phyloP scores from a whole-genome alignment of 2,113 vertebrate species.

The Rhinoptilus africanus region DNA sequence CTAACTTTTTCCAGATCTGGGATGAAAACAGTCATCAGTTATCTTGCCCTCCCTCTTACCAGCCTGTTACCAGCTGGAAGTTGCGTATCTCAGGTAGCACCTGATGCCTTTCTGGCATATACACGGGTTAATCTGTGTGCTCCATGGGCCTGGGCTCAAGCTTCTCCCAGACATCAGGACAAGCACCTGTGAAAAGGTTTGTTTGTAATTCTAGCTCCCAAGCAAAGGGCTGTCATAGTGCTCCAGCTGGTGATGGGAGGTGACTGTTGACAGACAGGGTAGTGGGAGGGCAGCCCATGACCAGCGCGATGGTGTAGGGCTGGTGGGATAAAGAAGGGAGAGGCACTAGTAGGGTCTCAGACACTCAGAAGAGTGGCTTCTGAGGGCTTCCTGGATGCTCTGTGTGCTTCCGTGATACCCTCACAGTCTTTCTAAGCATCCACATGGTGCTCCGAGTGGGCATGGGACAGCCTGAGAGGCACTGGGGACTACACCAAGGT shows the following conservation, averaged over 20 bases:
- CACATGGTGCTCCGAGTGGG: not conserved
- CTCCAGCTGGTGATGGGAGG: not conserved
- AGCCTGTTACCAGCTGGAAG: not conserved
- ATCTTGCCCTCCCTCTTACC: not conserved
- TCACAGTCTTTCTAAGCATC: not conserved
- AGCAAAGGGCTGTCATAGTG: not conserved
- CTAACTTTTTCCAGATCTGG: not conserved
- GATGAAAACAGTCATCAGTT: not conserved
- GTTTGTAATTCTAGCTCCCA: not conserved
- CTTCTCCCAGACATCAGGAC: not conserved
- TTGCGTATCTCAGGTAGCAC: not conserved
- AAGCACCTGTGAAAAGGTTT: not conserved
- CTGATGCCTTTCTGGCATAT: not conserved
- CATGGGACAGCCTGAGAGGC: not conserved
- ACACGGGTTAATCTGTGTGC: not conserved
- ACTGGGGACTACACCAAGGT: not conserved
- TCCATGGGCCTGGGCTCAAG: fast-evolving
- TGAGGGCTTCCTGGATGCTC: not conserved
- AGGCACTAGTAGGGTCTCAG: not conserved
- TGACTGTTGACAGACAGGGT: not conserved
- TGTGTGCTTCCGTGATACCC: not conserved
- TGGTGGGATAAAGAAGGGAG: not conserved
- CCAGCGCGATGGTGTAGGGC: fast-evolving
- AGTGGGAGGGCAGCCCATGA: not conserved
- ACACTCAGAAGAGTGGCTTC: not conserved